phyloP scores from a whole-genome alignment of 2,113 vertebrate species.

The Oreotrochilus melanogaster region DNA sequence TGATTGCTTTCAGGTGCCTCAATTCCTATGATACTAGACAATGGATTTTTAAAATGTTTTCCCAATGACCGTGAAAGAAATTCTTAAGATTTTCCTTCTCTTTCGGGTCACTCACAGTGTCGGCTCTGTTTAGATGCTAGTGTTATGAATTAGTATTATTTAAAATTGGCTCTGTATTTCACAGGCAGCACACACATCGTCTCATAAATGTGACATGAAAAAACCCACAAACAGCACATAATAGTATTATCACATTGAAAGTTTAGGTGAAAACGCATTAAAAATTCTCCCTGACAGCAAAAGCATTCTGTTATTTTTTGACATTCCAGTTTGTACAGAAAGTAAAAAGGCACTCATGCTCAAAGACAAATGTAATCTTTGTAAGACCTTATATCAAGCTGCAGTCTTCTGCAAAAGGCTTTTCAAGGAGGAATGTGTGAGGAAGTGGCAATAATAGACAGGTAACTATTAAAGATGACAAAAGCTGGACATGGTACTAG shows the following conservation, averaged over 20 bases:
- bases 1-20: constrained; percentile 9
- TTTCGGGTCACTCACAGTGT: not conserved
- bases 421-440: not conserved
- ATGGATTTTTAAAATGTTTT: not conserved
- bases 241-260: not conserved
- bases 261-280: not conserved
- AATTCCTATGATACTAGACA: not conserved
- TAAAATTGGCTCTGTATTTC: not conserved
- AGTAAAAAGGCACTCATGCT: accelerated
- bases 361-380: not conserved
- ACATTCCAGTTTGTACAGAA: not conserved
- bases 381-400: not conserved
- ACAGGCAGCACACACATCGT: not conserved
- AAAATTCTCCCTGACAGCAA: not conserved
- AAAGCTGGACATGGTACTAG: constrained; percentile 14
- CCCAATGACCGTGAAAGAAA: not conserved
- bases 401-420: not conserved
- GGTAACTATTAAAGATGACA: not conserved
- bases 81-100: not conserved
- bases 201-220: not conserved
- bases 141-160: not conserved
- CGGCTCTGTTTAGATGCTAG: not conserved
- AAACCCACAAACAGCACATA: not conserved
- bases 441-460: not conserved
- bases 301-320: not conserved